Evolutionary conservation across 2,113 vertebrate genomes (phyloP).

Genomic region (Budorcas taxicolor): DNA sequence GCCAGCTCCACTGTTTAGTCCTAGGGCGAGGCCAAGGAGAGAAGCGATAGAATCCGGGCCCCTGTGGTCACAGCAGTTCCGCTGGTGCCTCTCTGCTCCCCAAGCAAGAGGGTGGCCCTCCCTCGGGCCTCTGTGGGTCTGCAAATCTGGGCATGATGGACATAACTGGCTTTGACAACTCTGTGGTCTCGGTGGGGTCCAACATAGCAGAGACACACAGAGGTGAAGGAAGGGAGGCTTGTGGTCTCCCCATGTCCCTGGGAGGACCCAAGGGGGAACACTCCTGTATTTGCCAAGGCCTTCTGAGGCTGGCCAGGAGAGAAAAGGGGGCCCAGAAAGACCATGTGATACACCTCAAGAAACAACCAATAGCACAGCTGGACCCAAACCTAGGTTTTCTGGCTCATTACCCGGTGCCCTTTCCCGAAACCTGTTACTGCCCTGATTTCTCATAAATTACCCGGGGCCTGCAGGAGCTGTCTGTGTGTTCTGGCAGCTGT

Average conservation of each 20-base stretch:
- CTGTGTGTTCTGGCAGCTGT: too few relatives aligned
- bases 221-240: neutral
- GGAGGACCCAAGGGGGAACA: too few relatives aligned
- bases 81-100: neutral
- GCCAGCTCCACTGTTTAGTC: fast-evolving
- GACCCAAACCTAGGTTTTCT: neutral
- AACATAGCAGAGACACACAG: neutral
- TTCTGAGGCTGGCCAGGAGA: neutral
- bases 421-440: neutral
- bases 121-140: neutral
- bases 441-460: neutral
- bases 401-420: neutral
- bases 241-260: fast-evolving
- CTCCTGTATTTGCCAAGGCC: neutral
- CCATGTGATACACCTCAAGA: neutral
- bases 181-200: fast-evolving
- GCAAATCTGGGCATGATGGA: fast-evolving
- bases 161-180: neutral
- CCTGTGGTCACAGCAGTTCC: neutral
- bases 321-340: neutral
- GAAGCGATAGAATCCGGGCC: neutral
- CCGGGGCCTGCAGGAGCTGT: neutral
- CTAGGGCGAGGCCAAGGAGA: neutral
- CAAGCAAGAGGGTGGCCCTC: neutral
- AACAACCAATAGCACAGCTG: neutral